Evolutionary conservation across 1,140 invertebrate species (phyloP).

Genomic region (Drosophila tristis): DNA sequence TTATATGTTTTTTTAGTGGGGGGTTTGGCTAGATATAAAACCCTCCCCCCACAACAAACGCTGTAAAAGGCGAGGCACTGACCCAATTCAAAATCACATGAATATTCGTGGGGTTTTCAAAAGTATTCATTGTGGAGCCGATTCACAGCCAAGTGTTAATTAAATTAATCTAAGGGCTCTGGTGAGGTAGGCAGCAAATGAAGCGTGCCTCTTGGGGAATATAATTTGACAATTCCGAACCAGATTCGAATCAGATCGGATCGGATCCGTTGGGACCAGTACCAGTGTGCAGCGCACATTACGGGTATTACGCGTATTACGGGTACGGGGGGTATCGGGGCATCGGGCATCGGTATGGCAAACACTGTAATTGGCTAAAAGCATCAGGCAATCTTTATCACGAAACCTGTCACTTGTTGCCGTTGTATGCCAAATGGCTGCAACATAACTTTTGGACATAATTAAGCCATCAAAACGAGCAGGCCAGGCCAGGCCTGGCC

Average conservation of each 20-base stretch:
- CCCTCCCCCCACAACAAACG: neutral
- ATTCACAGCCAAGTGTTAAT: slow-evolving; percentile 70
- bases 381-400: slow-evolving; percentile 47
- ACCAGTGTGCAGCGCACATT: neutral
- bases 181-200: slow-evolving; percentile 48
- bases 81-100: slow-evolving; percentile 61
- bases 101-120: slow-evolving; percentile 31
- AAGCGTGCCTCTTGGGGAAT: slow-evolving; percentile 68
- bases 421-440: slow-evolving; percentile 51
- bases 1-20: slow-evolving; percentile 7
- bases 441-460: slow-evolving; percentile 76
- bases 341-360: too few species aligned
- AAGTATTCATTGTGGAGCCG: slow-evolving; percentile 12
- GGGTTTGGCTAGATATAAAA: slow-evolving; percentile 20
- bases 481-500: slow-evolving; percentile 39
- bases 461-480: slow-evolving; percentile 73
- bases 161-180: slow-evolving; percentile 66
- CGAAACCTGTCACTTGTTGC: slow-evolving; percentile 58
- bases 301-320: neutral
- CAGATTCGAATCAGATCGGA: slow-evolving; percentile 11
- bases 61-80: slow-evolving; percentile 56
- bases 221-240: slow-evolving; percentile 60
- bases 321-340: too few species aligned
- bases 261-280: neutral
- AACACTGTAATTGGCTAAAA: slow-evolving; percentile 46